Evolutionary conservation across 2,113 vertebrate species (phyloP), one percentile per base, ranked within the genome.

Genomic region (Platichthys flesus): DNA sequence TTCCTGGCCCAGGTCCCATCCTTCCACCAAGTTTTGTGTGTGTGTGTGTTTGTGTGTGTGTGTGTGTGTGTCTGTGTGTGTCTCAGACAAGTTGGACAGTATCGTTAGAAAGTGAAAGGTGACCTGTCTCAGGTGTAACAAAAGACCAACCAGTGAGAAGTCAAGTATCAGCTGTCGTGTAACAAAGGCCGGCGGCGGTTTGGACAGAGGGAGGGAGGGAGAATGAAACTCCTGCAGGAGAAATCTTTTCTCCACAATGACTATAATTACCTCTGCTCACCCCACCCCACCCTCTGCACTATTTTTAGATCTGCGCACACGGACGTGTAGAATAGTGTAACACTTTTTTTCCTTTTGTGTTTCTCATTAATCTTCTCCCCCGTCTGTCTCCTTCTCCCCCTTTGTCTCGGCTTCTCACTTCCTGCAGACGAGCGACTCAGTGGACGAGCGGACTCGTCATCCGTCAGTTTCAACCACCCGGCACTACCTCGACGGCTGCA

Each of bases 151-250:
- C 8, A 61, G 63, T 54, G 55, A 81, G 71, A 69, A 35, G 64
- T 81, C 51, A 57, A 23, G 78, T 79, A 75, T 90, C 76, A 57
- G 67, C 37, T 82, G 74, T 83, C 87, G 3, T 52, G 0, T 9
- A 16, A 76, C 72, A 68, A 71, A 54, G 1, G 3, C 74, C 67
- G 0, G 35, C 64, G 60, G 86, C 31, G 5, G 59, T 3, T 45
- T 42, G 68, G 78, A 85, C 77, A 58, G 73, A 74, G 58, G 57
- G n/a, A 79, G 56, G 70, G 79, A 64, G 82, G 56, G 74, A 51
- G 47, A 70, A 67, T 82, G 74, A 90, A 84, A 82, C 82, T 78
- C 81, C 79, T 72, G 72, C n/a, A 83, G 77, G 81, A 57, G 62
- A 42, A 52, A 7, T 51, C 47, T 51, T 62, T 74, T 73, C 66